phyloP scores from a whole-genome alignment of 64 coral and sea anemone genomes.

The Pocillopora damicornis region DNA sequence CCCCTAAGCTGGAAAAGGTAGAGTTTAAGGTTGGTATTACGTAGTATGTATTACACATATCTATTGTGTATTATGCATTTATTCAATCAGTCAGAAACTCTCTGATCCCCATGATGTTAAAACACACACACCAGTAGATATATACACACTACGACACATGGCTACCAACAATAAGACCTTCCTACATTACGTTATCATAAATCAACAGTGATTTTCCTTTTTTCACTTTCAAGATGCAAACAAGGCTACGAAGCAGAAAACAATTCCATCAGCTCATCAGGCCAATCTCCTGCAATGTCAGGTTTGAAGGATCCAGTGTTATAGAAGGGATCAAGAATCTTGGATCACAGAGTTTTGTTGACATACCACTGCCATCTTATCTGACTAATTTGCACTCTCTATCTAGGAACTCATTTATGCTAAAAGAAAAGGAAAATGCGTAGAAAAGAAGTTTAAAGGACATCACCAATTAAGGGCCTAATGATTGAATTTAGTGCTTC shows the following conservation, averaged over 20 bases:
- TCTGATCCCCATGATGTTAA: no score
- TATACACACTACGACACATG: no score
- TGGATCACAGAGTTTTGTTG: slow-evolving; percentile 40
- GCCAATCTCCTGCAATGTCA: slow-evolving; percentile 72
- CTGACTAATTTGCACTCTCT: slow-evolving; percentile 73
- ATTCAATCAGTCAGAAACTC: no score
- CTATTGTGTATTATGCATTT: no score
- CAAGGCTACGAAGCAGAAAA: slow-evolving; percentile 55
- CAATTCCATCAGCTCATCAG: slow-evolving; percentile 39
- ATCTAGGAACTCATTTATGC: slow-evolving; percentile 74
- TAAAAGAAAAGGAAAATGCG: slow-evolving; percentile 67
- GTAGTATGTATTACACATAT: no score
- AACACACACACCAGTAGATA: no score
- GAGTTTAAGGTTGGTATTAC: slow-evolving; percentile 77
- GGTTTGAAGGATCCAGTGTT: slow-evolving; percentile 83
- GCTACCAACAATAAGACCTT: no score
- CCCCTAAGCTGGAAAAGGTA: slow-evolving; percentile 80
- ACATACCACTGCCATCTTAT: slow-evolving; percentile 75
- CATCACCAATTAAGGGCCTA: not conserved
- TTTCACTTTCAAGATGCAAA: slow-evolving; percentile 66
- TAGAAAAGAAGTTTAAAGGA: not conserved
- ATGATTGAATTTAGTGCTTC: not conserved
- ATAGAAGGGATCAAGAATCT: slow-evolving; percentile 94
- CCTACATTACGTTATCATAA: no score
- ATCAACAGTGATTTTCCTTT: not conserved